Evolutionary conservation across 2,113 vertebrate species (phyloP).

Genomic region (Lasiurus cinereus): DNA sequence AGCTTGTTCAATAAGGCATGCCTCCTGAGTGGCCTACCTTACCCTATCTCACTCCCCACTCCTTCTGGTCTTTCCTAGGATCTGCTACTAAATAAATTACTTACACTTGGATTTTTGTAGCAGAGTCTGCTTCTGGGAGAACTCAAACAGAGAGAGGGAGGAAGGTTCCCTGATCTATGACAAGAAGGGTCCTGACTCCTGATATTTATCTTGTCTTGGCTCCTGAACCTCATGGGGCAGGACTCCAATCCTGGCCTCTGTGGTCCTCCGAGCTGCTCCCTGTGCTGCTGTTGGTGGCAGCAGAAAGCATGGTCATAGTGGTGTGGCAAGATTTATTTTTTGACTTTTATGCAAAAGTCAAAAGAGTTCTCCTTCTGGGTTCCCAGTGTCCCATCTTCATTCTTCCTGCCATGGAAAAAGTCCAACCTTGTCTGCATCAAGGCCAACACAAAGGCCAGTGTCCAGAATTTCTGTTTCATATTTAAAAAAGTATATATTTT

Average conservation of each 20-base stretch:
- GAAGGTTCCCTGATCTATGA: background rate
- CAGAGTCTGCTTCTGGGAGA: background rate
- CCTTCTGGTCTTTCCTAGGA: background rate
- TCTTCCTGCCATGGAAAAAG: background rate
- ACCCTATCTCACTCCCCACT: background rate
- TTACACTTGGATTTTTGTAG: constrained; percentile 16
- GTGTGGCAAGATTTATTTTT: background rate
- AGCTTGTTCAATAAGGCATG: background rate
- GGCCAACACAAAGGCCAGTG: background rate
- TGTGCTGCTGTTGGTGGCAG: background rate
- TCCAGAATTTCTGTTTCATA: background rate
- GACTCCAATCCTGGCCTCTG: background rate
- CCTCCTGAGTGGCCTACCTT: background rate
- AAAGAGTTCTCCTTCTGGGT: background rate
- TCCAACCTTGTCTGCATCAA: background rate
- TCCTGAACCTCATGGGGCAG: background rate
- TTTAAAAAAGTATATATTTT: too few relatives aligned
- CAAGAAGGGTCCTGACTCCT: background rate
- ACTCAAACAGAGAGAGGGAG: background rate
- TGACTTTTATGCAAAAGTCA: background rate
- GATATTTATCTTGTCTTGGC: background rate
- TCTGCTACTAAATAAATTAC: background rate
- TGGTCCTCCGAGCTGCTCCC: background rate
- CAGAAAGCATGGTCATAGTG: too few relatives aligned
- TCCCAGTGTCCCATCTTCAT: background rate